Percentiles rank a stretch among this genome's conserved stretches.
These are phyloP conservation scores for Apotomis turbidana DNA, from an alignment of 2,888 invertebrate species.

Conservation along the genomic window DNA sequence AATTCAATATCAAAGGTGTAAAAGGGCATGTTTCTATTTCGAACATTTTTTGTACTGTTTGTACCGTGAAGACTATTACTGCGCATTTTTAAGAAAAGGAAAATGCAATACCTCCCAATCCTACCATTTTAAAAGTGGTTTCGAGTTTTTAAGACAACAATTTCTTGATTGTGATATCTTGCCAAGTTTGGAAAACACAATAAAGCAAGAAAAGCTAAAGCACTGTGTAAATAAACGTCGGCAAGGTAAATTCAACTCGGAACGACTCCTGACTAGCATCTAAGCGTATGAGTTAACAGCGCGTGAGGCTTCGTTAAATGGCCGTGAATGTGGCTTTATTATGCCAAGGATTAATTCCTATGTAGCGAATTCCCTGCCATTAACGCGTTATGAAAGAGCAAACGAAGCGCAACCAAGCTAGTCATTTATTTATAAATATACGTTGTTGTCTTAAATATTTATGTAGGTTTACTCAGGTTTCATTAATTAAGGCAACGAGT, in stretches of 20 bases:
- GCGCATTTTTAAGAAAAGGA: too few species aligned
- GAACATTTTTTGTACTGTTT: too few species aligned
- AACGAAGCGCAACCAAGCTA: background rate
- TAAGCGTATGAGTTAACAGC: slow-evolving; percentile 14
- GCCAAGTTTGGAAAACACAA: background rate
- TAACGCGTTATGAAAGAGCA: slow-evolving; percentile 14
- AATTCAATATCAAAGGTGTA: too few species aligned
- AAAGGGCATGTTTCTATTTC: too few species aligned
- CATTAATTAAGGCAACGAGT: too few species aligned
- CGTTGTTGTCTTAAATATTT: too few species aligned
- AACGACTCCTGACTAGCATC: slow-evolving; percentile 15
- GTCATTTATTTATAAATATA: too few species aligned
- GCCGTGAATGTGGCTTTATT: slow-evolving; percentile 31
- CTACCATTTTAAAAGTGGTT: too few species aligned
- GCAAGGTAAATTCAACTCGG: slow-evolving; percentile 6
- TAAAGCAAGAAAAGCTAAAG: background rate
- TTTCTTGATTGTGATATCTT: background rate
- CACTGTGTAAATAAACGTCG: background rate
- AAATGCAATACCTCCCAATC: too few species aligned
- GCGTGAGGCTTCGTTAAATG: slow-evolving; percentile 32
- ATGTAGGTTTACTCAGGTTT: too few species aligned
- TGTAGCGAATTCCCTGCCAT: slow-evolving; percentile 7
- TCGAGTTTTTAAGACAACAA: too few species aligned
- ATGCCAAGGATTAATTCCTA: slow-evolving; percentile 26
- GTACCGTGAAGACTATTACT: too few species aligned